Evolutionary conservation across 2,113 vertebrate species (phyloP), one percentile per base, ranked within the genome.

Genomic region (Lepus europaeus): DNA sequence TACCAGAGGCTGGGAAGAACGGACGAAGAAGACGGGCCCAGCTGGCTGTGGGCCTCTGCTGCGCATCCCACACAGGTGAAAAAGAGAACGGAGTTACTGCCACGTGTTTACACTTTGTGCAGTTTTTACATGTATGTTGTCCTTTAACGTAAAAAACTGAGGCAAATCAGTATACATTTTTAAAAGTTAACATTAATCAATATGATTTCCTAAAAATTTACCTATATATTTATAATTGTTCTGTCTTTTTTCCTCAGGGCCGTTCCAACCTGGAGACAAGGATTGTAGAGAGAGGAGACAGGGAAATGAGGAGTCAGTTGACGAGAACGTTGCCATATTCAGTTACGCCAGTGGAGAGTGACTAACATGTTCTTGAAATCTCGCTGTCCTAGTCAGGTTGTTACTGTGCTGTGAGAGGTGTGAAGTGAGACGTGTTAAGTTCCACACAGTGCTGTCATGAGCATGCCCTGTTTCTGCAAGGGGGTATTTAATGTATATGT

Each of bases 241-340:
- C 88, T 80, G n/a, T 94, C 95, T 96, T 33, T 95, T 90, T 74
- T 97, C 85, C 91, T 59, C 97, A 99, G 99, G 98, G 99, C 99
- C 93, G 89, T 98, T 78, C 99, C 99, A 56, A 96, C 97, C 68
- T 99, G 99, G 99, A 99, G 99, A 98, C 98, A 99, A 98, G 99
- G 94, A 63, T 27, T 98, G 20, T 98, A 98, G 98, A 90, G 72
- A 87, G 70, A 76, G 59, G 76, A 91, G 49, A 97, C 63, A 33
- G 70, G 77, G 70, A 91, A 96, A 77, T 61, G 76, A 70, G 29
- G 87, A 61, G 63, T 94, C 56, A 83, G n/a, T 82, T 93, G 73
- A 86, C 77, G 9, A 25, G 53, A 82, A 53, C 70, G 2, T 49
- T 91, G 70, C 53, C 85, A 78, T 8, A 27, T 45, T 56, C 33